Percentiles rank a stretch among this genome's conserved stretches.
These are phyloP conservation scores for Tubulanus polymorphus DNA, from an alignment of 2,888 invertebrate species.

Conservation along the genomic window DNA sequence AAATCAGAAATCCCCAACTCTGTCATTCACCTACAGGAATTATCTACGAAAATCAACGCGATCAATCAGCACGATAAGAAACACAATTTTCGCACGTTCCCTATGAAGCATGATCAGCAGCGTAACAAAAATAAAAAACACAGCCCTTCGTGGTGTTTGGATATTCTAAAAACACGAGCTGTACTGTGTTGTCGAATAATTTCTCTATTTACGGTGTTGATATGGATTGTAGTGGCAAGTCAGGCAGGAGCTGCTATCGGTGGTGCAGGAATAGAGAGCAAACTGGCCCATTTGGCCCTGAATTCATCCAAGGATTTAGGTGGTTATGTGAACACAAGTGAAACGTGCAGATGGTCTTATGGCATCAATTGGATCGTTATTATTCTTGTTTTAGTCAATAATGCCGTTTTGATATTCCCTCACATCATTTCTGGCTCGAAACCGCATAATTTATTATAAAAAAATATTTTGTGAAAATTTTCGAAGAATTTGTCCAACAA, in stretches of 20 bases:
- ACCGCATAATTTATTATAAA: constrained; percentile 1
- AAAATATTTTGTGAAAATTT: not conserved
- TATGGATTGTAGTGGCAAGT: constrained; percentile 1
- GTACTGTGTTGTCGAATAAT: not conserved
- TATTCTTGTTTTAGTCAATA: not conserved
- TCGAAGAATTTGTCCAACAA: not conserved
- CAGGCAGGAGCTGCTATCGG: not conserved
- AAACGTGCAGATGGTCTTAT: not conserved
- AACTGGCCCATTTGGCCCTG: not conserved
- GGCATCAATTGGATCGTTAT: not conserved
- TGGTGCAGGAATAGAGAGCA: not conserved
- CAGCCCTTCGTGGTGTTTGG: constrained; percentile 1
- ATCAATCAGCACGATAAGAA: not conserved
- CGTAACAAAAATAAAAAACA: not conserved
- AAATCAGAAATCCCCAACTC: not conserved
- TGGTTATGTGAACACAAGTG: not conserved
- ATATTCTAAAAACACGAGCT: not conserved
- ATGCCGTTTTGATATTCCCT: not conserved
- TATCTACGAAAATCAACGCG: not conserved
- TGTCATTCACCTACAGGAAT: not conserved
- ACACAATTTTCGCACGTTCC: not conserved
- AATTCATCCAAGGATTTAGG: not conserved
- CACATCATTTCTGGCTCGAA: not conserved
- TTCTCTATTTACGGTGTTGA: not conserved
- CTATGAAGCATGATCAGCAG: not conserved